Evolutionary conservation across 2,797 vertebrate genomes (phyloP).

Genomic region (Falco rusticolus): DNA sequence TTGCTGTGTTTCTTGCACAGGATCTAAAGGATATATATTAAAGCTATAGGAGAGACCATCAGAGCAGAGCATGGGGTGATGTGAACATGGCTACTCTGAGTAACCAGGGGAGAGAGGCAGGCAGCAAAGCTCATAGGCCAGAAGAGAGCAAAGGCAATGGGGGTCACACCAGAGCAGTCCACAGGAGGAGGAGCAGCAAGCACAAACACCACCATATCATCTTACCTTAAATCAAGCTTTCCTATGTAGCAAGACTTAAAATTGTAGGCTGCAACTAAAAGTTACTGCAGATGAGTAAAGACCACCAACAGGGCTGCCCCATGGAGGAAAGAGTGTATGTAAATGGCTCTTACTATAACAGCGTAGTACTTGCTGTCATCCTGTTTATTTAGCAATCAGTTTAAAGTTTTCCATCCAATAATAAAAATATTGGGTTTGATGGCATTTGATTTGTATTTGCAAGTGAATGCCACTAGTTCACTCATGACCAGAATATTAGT

Average conservation of each 20-base stretch:
- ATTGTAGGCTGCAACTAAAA: not conserved
- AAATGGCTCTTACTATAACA: not conserved
- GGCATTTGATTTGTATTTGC: not conserved
- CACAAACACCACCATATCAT: not conserved
- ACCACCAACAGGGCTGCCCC: not conserved
- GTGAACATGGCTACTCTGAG: not conserved
- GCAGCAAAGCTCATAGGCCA: not conserved
- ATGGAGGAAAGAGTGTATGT: not conserved
- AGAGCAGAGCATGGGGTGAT: not conserved
- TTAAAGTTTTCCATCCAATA: not conserved
- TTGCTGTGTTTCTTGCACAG: not conserved
- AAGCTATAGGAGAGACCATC: not conserved
- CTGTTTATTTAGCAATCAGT: not conserved
- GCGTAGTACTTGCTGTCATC: not conserved
- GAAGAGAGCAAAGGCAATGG: not conserved
- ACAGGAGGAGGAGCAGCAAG: not conserved
- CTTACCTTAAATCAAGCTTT: not conserved
- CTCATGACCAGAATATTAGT: not conserved
- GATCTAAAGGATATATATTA: not conserved
- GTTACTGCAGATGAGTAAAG: not conserved
- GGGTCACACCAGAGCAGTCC: not conserved
- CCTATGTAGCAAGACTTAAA: not conserved
- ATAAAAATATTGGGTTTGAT: not conserved
- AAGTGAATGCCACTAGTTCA: not conserved
- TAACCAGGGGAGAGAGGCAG: not conserved